phyloP scores from a whole-genome alignment of 2,113 vertebrate genomes.

The Andinoacara biseriatus region DNA sequence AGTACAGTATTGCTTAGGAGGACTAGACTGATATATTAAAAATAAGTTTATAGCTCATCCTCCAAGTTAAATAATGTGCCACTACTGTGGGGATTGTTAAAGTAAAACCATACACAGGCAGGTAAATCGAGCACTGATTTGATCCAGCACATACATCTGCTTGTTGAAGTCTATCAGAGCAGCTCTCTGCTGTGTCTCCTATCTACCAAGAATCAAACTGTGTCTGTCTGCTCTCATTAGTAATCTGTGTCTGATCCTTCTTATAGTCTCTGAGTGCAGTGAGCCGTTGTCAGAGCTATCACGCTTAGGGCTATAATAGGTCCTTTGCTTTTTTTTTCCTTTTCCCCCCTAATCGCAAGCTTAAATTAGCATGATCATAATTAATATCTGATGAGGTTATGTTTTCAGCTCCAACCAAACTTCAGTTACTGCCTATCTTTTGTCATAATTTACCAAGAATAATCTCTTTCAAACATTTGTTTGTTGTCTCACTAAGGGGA shows the following conservation, averaged over 20 bases:
- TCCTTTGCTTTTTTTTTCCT: background rate
- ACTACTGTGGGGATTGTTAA: background rate
- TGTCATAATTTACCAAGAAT: conserved; percentile 1
- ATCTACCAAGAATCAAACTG: conserved; percentile 25
- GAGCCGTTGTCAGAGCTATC: background rate
- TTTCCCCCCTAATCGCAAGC: conserved; percentile 8
- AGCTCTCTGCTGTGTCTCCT: background rate
- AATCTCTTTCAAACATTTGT: background rate
- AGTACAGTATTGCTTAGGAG: conserved; percentile 57
- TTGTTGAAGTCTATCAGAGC: conserved; percentile 10
- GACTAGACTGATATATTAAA: background rate
- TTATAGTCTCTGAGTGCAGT: conserved; percentile 2
- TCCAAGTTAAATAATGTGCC: background rate
- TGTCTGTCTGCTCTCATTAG: conserved; percentile 41
- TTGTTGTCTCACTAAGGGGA: background rate
- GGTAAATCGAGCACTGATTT: background rate
- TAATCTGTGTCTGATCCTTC: conserved; percentile 34
- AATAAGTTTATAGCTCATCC: background rate
- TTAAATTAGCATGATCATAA: conserved; percentile 23
- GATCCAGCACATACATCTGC: background rate
- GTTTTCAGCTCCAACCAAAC: conserved; percentile 2
- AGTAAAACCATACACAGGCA: background rate
- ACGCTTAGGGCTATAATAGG: background rate
- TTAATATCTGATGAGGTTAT: conserved; percentile 30
- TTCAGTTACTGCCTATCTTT: background rate